These are phyloP conservation scores for Nomada fucata DNA, from an alignment of 2,888 invertebrate genomes.

Conservation along the genomic window DNA sequence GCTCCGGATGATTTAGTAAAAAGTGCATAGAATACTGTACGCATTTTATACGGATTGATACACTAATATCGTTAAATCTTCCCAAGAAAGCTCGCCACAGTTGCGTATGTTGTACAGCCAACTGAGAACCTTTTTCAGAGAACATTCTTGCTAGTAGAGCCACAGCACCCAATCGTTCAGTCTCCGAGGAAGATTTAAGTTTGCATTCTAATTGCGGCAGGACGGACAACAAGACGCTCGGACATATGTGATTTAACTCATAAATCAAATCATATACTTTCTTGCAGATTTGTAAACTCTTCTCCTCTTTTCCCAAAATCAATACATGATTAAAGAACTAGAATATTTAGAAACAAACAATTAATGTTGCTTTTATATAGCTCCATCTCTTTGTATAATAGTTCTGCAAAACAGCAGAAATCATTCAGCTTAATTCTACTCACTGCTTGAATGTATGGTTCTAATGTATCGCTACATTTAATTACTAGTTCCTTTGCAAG, in stretches of 20 bases:
- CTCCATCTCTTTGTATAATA: background rate
- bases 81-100: constrained; percentile 97
- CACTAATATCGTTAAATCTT: constrained; percentile 97
- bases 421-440: constrained; percentile 79
- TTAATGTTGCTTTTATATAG: background rate
- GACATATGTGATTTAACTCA: constrained; percentile 97
- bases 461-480: constrained; percentile 96
- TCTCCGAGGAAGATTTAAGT: constrained; percentile 94
- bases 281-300: constrained; percentile 90
- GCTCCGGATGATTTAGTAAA: constrained; percentile 95
- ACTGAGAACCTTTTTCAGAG: constrained; percentile 95
- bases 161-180: constrained; percentile 94
- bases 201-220: constrained; percentile 98
- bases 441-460: constrained; percentile 97
- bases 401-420: background rate
- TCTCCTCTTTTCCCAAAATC: constrained; percentile 96
- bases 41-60: constrained; percentile 96
- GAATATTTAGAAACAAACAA: constrained; percentile 69
- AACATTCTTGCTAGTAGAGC: constrained; percentile 97
- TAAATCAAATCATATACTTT: constrained; percentile 98
- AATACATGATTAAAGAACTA: constrained; percentile 98
- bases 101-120: constrained; percentile 94
- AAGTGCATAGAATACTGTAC: constrained; percentile 99
- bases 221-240: constrained; percentile 93
- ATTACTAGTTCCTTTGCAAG: constrained; percentile 96